Conservation (phyloP, 2,888 invertebrate species). For the Branchipolynoe longqiensis region DNA sequence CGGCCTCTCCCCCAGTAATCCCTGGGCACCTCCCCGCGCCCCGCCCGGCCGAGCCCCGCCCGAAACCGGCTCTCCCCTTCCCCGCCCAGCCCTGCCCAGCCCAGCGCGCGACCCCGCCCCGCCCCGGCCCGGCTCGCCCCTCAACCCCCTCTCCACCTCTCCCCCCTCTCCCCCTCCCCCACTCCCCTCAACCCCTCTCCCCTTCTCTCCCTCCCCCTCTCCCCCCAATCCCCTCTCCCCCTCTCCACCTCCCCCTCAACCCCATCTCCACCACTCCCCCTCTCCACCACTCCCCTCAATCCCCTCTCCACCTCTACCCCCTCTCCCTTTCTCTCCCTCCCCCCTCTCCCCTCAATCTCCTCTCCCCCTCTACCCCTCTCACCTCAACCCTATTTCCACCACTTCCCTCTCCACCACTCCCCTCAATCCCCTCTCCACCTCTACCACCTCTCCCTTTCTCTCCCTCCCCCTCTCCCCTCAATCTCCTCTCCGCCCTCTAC, state of each 20-base stretch:
- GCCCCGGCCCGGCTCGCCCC: not conserved
- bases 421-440: too few relatives aligned
- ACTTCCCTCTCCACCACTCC: too few relatives aligned
- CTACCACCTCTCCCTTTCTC: too few relatives aligned
- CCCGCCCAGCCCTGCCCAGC: not conserved
- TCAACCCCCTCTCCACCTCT: not conserved
- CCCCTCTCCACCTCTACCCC: not conserved
- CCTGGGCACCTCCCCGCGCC: not conserved
- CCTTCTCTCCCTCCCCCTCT: too few relatives aligned
- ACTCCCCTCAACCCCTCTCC: not conserved
- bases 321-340: not conserved
- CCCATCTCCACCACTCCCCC: not conserved
- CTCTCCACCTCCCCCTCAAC: not conserved
- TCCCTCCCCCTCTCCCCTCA: too few relatives aligned
- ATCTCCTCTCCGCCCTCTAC: too few relatives aligned
- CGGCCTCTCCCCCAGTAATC: constrained; percentile 4
- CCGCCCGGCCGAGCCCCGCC: not conserved
- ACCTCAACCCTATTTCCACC: too few relatives aligned
- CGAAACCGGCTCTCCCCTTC: not conserved
- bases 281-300: not conserved
- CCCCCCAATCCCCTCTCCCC: not conserved
- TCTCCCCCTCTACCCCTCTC: too few relatives aligned
- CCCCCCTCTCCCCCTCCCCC: not conserved
- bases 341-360: too few relatives aligned
- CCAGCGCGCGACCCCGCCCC: not conserved